Evolutionary conservation across 2,797 vertebrate species (phyloP).

Genomic region (Mus minutoides): DNA sequence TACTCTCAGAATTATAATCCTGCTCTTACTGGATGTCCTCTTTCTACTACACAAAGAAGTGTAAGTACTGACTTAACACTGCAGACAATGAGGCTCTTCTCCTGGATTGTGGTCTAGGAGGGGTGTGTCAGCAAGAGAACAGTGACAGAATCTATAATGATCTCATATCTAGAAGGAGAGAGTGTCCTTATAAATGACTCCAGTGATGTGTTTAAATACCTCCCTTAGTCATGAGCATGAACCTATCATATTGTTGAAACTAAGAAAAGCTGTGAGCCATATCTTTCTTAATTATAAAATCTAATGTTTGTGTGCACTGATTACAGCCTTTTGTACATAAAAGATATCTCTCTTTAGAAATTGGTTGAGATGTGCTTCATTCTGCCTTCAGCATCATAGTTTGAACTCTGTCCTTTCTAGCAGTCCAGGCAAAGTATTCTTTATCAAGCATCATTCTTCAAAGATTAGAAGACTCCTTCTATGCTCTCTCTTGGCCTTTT

Average conservation of each 20-base stretch:
- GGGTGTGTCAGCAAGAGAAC: neutral
- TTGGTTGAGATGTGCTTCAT: neutral
- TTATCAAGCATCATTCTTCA: slow-evolving; percentile 5
- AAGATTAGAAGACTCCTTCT: neutral
- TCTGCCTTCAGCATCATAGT: neutral
- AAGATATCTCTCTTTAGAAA: neutral
- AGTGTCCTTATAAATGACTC: neutral
- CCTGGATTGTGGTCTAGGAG: neutral
- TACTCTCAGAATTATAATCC: slow-evolving; percentile 16
- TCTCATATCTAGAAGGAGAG: neutral
- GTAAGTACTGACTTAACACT: neutral
- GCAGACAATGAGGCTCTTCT: neutral
- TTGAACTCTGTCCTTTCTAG: slow-evolving; percentile 12
- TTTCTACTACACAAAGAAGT: neutral
- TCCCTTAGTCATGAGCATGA: neutral
- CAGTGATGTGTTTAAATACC: neutral
- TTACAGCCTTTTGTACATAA: neutral
- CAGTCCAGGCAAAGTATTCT: neutral
- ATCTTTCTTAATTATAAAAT: slow-evolving; percentile 20
- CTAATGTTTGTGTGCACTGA: neutral
- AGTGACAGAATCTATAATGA: neutral
- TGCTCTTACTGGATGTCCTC: neutral
- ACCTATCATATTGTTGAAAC: neutral
- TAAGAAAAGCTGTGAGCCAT: neutral
- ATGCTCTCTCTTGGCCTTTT: neutral